These are phyloP conservation scores for Petromus typicus DNA, from an alignment of 2,113 vertebrate genomes.

Conservation along the genomic window DNA sequence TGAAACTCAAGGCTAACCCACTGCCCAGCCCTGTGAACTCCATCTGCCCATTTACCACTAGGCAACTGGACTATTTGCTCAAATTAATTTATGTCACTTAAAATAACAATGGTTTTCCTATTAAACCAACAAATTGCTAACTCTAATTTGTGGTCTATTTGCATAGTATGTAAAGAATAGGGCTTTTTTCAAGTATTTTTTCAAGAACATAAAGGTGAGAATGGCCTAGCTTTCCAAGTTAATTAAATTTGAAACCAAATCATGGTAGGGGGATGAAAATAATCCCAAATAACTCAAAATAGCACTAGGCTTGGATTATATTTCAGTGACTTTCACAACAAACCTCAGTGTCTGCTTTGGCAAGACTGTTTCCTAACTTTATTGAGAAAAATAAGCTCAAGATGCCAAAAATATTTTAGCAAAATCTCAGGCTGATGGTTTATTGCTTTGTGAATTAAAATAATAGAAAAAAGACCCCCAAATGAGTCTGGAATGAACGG, in stretches of 20 bases:
- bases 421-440: conserved; percentile 70
- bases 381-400: conserved; percentile 76
- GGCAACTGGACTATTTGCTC: neutral
- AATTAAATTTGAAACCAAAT: conserved; percentile 63
- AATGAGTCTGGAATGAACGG: conserved; percentile 50
- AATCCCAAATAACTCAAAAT: conserved; percentile 70
- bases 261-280: neutral
- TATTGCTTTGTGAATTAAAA: conserved; percentile 72
- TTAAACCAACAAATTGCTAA: conserved; percentile 50
- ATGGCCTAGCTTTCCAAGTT: conserved; percentile 51
- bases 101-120: conserved; percentile 48
- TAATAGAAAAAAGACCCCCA: conserved; percentile 61
- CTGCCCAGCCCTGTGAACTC: neutral
- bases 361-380: conserved; percentile 73
- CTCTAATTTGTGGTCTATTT: conserved; percentile 33
- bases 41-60: neutral
- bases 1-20: neutral
- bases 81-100: conserved; percentile 38
- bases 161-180: neutral
- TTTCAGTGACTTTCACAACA: conserved; percentile 81
- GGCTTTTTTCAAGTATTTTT: conserved; percentile 49
- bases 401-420: conserved; percentile 79
- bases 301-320: conserved; percentile 67
- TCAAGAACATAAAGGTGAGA: conserved; percentile 44
- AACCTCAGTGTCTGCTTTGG: conserved; percentile 75